Evolutionary conservation across 2,888 invertebrate genomes (phyloP).

Genomic region (Hypercompe scribonia): DNA sequence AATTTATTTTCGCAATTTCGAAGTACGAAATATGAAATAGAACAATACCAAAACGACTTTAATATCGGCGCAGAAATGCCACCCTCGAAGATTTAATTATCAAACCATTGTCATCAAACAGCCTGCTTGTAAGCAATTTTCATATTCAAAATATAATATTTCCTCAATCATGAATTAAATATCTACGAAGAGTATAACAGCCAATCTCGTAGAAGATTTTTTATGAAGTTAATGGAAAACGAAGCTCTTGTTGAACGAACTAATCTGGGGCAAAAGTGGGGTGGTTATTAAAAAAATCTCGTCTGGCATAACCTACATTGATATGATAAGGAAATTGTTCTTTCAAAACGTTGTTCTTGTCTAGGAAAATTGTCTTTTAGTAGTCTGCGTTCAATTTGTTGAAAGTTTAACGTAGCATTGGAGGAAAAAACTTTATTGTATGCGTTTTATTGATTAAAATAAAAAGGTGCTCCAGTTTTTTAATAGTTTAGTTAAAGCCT

Average conservation of each 20-base stretch:
- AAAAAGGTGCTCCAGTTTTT: too few relatives aligned
- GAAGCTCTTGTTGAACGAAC: constrained; percentile 34
- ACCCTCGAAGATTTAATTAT: constrained; percentile 21
- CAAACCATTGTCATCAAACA: constrained; percentile 21
- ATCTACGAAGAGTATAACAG: constrained; percentile 28
- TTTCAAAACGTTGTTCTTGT: background rate
- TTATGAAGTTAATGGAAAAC: constrained; percentile 49
- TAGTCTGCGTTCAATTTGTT: background rate
- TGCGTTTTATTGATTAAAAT: too few relatives aligned
- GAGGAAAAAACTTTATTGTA: background rate
- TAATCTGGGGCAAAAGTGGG: constrained; percentile 32
- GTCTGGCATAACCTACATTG: constrained; percentile 38
- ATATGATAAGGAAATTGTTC: constrained; percentile 35
- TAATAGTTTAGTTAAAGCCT: too few relatives aligned
- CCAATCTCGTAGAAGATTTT: constrained; percentile 35
- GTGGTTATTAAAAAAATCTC: constrained; percentile 32
- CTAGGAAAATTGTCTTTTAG: background rate
- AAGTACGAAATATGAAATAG: background rate
- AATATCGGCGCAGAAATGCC: constrained; percentile 12
- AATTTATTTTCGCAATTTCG: background rate
- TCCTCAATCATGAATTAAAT: constrained; percentile 33
- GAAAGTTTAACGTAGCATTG: background rate
- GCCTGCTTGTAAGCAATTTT: constrained; percentile 14
- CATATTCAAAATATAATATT: constrained; percentile 27
- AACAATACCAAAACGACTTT: constrained; percentile 7